Conservation (phyloP, 2,113 vertebrate genomes). For the Lanius collurio region DNA sequence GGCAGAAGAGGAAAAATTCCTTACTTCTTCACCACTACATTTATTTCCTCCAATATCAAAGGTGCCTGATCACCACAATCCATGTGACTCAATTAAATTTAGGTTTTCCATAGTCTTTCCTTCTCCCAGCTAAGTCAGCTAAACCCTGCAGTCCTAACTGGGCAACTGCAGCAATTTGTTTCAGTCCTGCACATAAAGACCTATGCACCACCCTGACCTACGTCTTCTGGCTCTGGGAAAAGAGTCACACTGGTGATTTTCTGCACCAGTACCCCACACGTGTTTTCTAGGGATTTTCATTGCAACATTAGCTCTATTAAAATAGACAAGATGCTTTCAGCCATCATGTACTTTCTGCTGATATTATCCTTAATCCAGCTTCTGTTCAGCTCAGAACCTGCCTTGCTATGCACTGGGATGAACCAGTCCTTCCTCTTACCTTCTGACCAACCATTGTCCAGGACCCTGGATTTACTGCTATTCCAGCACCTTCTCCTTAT, state of each 20-base stretch:
- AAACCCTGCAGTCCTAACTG: neutral
- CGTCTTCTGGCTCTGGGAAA: neutral
- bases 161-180: neutral
- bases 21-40: neutral
- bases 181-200: neutral
- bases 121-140: neutral
- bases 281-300: neutral
- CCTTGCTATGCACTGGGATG: neutral
- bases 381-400: neutral
- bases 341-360: neutral
- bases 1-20: neutral
- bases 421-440: neutral
- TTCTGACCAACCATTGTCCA: neutral
- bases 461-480: conserved; percentile 47
- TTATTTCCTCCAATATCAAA: neutral
- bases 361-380: conserved; percentile 50
- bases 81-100: neutral
- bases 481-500: conserved; percentile 57
- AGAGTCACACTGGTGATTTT: neutral
- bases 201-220: neutral
- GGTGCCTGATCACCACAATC: neutral
- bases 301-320: neutral
- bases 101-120: neutral
- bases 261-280: neutral
- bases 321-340: neutral